phyloP scores from a whole-genome alignment of 2,888 invertebrate species.

The Apamea anceps region DNA sequence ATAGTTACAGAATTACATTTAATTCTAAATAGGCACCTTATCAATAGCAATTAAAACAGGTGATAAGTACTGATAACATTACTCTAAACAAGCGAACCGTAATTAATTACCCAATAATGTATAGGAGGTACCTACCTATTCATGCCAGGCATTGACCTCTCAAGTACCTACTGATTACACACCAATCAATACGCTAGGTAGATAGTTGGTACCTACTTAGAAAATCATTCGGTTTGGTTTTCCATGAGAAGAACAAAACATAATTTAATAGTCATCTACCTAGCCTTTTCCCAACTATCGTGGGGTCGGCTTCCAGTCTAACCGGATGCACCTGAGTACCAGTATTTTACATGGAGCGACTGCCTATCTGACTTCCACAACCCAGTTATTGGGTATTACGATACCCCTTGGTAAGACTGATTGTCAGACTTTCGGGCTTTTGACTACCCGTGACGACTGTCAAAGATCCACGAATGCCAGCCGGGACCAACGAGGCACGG shows the following conservation, averaged over 20 bases:
- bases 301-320: too few relatives aligned
- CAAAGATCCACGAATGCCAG: too few relatives aligned
- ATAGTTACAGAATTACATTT: not conserved
- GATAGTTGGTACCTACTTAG: not conserved
- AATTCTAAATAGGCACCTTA: not conserved
- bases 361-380: too few relatives aligned
- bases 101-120: conserved; percentile 9
- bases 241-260: not conserved
- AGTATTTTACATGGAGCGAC: too few relatives aligned
- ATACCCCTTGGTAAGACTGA: too few relatives aligned
- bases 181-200: not conserved
- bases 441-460: too few relatives aligned
- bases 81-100: conserved; percentile 2
- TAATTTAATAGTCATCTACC: not conserved
- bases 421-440: too few relatives aligned
- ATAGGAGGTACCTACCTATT: too few relatives aligned
- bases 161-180: not conserved
- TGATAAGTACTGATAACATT: conserved; percentile 6
- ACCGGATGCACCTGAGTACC: too few relatives aligned
- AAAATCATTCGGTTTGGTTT: not conserved
- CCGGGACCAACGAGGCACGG: too few relatives aligned
- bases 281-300: too few relatives aligned
- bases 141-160: conserved; percentile 16
- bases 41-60: not conserved
- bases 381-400: too few relatives aligned